Evolutionary conservation across 1,140 invertebrate species (phyloP), one percentile per base, ranked within the genome.

Genomic region (Araneus ventricosus): DNA sequence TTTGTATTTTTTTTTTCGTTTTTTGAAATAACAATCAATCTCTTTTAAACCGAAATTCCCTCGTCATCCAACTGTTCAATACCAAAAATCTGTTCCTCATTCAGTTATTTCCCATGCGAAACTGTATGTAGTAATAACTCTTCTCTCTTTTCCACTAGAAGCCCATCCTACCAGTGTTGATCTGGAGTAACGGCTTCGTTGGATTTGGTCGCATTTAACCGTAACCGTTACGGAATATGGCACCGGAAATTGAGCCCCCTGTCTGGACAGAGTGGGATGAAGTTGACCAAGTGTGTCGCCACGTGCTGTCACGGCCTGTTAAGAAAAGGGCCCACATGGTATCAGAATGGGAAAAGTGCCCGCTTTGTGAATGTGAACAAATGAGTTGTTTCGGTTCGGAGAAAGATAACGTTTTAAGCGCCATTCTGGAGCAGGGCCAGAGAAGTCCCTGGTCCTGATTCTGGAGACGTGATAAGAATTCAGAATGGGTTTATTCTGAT

Each of bases 191-290:
- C 80, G 80, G 80, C 37, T 17, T 6, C 27, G 52, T 86, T 59
- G 10, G 52, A 1, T 45, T 84, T 57, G 27, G 20, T 86, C 84
- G 45, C 52, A 86, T 89, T 63, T 89, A 63, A 89, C 88, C 88
- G 88, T 89, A 89, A 79, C 88, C 88, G 88, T 89, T 79, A 89
- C 70, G 88, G 88, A 75, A 52, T 89, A 79, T 20, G 70, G 41
- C 37, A 79, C 88, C 88, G 88, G 88, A 89, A 89, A 79, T 79
- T 89, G 37, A 27, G 6, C 34, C 30, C 37, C 41, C 37, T 45
- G 80, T 84, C 70, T 75, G 41, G 80, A 84, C 80, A 84, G 27
- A 24, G 59, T 24, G 27, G 70, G 70, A 37, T 75, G 70, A 30
- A 84, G 84, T 59, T 57, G 27, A 37, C 84, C 45, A 45, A 52